A percentile compares a stretch with the other conserved stretches of the same genome.
These are phyloP conservation scores for Prorops nasuta DNA, from an alignment of 1,140 invertebrate species.

Conservation along the genomic window DNA sequence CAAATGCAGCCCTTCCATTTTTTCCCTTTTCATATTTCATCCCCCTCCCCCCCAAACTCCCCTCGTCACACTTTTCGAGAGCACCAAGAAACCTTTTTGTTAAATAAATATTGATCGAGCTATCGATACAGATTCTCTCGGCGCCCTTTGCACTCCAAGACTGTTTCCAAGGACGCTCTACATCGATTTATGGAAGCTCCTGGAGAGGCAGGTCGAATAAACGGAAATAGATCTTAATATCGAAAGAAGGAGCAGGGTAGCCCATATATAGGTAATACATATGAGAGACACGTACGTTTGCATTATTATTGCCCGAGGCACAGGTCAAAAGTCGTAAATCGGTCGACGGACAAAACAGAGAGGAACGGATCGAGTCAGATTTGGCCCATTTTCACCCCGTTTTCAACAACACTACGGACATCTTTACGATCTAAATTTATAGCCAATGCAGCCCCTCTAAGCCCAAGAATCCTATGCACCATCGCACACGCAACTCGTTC, in stretches of 20 bases:
- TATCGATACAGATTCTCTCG: no score
- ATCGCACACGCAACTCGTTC: no score
- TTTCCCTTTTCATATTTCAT: constrained; percentile 18
- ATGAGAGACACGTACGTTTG: no score
- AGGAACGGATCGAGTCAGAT: constrained; percentile 3
- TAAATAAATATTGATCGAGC: constrained; percentile 39
- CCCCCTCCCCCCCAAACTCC: constrained; percentile 5
- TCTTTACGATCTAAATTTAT: constrained; percentile 47
- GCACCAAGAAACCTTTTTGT: constrained; percentile 25
- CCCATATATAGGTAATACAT: no score
- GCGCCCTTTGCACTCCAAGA: no score
- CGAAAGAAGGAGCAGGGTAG: no score
- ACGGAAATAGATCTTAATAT: no score
- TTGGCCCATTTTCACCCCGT: constrained; percentile 47
- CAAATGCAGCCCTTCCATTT: not conserved
- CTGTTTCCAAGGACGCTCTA: no score
- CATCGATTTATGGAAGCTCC: no score
- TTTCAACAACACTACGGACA: constrained; percentile 48
- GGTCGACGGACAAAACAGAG: no score
- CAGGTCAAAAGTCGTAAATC: constrained; percentile 8
- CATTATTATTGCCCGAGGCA: constrained; percentile 17
- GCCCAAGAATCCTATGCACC: no score
- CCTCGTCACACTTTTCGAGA: not conserved
- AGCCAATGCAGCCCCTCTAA: constrained; percentile 29
- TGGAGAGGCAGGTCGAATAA: no score